A percentile compares a stretch with the other conserved stretches of the same genome.
phyloP scores from a whole-genome alignment of 2,113 vertebrate genomes.

The Cyanoderma ruficeps region DNA sequence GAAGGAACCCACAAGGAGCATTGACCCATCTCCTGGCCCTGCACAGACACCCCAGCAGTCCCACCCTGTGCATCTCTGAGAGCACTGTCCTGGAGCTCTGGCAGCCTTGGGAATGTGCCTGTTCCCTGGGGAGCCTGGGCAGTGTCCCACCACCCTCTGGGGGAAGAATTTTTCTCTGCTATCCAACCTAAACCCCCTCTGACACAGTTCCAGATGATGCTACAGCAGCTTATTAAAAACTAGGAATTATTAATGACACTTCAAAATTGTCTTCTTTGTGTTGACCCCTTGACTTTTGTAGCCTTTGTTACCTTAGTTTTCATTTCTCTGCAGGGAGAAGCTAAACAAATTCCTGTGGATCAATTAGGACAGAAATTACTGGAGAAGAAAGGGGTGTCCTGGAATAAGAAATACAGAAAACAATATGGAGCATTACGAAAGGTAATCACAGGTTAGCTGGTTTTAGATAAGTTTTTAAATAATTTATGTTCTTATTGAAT shows the following conservation, averaged over 20 bases:
- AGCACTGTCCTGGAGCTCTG: not conserved
- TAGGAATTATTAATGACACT: not conserved
- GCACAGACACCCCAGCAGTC: not conserved
- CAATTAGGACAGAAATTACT: constrained; percentile 91
- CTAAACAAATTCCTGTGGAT: constrained; percentile 75
- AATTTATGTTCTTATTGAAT: not conserved
- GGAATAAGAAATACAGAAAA: constrained; percentile 92
- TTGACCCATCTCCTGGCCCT: not conserved
- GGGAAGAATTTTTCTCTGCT: not conserved
- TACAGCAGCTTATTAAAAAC: not conserved
- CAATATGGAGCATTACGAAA: constrained; percentile 86
- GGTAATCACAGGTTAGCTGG: constrained; percentile 65
- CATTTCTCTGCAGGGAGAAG: constrained; percentile 63
- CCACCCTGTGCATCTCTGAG: not conserved
- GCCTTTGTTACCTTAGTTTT: not conserved
- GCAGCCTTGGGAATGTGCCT: not conserved
- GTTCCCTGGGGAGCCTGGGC: not conserved
- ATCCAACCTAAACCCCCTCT: not conserved
- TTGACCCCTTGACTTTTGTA: not conserved
- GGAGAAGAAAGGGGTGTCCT: constrained; percentile 86
- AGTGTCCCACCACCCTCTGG: not conserved
- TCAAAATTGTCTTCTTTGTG: not conserved
- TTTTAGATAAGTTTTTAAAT: not conserved
- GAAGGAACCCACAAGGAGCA: not conserved
- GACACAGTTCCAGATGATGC: not conserved